Percentiles rank a stretch among this genome's conserved stretches.
phyloP scores from a whole-genome alignment of 2,888 invertebrate genomes.

The Eudemis profundana region DNA sequence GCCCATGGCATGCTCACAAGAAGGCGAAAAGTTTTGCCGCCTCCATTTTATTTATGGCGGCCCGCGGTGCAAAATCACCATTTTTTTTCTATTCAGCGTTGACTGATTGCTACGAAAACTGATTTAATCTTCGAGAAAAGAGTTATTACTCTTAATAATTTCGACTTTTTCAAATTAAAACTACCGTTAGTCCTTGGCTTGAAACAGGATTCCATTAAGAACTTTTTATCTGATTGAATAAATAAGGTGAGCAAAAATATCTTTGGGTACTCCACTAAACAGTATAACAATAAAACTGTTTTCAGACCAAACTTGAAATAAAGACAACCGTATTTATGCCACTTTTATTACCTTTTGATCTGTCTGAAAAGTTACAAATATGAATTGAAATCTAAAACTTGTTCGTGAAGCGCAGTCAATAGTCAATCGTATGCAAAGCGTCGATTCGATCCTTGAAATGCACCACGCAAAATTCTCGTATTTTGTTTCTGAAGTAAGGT shows the following conservation, averaged over 20 bases:
- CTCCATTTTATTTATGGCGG: conserved; percentile 69
- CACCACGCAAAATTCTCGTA: background rate
- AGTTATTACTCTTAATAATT: conserved; percentile 26
- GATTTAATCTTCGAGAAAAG: conserved; percentile 43
- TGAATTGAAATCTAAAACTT: conserved; percentile 44
- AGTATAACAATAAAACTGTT: conserved; percentile 19
- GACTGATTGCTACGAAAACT: conserved; percentile 49
- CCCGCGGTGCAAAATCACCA: conserved; percentile 66
- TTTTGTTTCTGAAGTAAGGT: conserved; percentile 10
- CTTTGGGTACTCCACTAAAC: background rate
- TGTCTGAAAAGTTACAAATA: conserved; percentile 43
- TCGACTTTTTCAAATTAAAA: background rate
- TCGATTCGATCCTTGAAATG: conserved; percentile 20
- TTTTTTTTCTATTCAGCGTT: conserved; percentile 55
- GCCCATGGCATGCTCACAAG: conserved; percentile 52
- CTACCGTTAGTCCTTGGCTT: background rate
- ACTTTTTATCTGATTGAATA: background rate
- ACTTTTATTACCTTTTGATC: conserved; percentile 39
- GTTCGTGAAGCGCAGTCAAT: conserved; percentile 30
- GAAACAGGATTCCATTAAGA: background rate
- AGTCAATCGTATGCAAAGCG: conserved; percentile 38
- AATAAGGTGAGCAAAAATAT: background rate
- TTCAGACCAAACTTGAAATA: conserved; percentile 17
- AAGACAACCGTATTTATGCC: conserved; percentile 35
- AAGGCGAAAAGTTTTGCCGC: conserved; percentile 65